phyloP scores from a whole-genome alignment of 2,797 vertebrate species.

The Ataeniobius toweri region DNA sequence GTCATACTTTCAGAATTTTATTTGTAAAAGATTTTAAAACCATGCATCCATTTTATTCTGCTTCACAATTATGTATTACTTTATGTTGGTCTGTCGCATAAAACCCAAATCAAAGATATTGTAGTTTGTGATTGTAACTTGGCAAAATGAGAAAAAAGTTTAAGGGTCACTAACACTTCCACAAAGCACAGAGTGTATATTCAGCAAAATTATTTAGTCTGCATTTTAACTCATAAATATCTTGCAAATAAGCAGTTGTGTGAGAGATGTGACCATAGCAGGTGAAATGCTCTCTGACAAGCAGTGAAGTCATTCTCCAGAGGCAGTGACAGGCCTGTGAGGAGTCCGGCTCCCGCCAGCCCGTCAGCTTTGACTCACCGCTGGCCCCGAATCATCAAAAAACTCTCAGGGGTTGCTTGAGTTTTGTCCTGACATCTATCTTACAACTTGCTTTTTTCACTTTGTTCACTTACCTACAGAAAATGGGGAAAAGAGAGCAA shows the following conservation, averaged over 20 bases:
- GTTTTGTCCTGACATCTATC: conserved; percentile 46
- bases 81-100: no score
- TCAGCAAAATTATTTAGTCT: conserved; percentile 3
- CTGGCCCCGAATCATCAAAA: conserved; percentile 48
- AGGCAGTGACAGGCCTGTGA: conserved; percentile 59
- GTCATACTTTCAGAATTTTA: neutral
- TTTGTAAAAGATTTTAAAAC: no score
- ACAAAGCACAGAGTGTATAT: neutral
- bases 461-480: conserved; percentile 27
- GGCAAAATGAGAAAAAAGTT: neutral
- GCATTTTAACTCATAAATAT: conserved; percentile 27
- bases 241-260: conserved; percentile 9
- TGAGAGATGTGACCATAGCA: conserved; percentile 20
- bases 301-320: conserved; percentile 55
- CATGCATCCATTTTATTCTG: no score
- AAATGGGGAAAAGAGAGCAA: neutral
- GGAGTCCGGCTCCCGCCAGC: conserved; percentile 46
- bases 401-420: conserved; percentile 36
- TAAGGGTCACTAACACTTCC: neutral
- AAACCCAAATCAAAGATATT: neutral
- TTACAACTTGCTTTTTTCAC: conserved; percentile 31
- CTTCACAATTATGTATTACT: no score
- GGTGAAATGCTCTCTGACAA: conserved; percentile 63
- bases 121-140: neutral
- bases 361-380: conserved; percentile 70